These are phyloP conservation scores for Emydoidea blandingii DNA, from an alignment of 2,797 vertebrate genomes.

Conservation along the genomic window DNA sequence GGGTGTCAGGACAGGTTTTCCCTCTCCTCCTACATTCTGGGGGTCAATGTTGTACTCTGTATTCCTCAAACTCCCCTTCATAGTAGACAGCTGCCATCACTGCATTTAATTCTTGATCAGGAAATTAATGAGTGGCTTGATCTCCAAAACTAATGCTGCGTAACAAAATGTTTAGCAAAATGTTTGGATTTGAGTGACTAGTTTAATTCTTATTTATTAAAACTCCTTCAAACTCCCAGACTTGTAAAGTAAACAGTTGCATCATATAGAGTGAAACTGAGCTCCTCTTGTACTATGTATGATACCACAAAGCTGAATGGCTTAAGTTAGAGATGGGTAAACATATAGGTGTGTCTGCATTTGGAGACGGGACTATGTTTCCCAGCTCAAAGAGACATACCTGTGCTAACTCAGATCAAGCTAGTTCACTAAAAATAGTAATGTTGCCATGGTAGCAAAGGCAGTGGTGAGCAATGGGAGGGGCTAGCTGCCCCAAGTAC, in stretches of 20 bases:
- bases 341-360: neutral
- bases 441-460: too few species aligned
- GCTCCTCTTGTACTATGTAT: neutral
- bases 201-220: neutral
- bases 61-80: neutral
- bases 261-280: neutral
- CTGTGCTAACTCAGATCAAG: too few species aligned
- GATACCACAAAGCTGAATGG: neutral
- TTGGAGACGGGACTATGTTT: too few species aligned
- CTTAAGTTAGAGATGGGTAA: neutral
- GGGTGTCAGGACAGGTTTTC: neutral
- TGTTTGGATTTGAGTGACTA: neutral
- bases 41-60: neutral
- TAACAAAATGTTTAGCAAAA: neutral
- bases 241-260: neutral
- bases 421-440: too few species aligned
- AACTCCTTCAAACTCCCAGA: neutral
- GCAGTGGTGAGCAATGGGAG: too few species aligned
- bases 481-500: too few species aligned
- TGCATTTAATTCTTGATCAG: neutral
- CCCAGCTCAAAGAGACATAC: too few species aligned
- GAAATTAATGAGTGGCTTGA: neutral
- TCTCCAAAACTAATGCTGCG: neutral
- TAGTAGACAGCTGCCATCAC: neutral
- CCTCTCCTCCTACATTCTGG: neutral